Conservation (phyloP, 2,113 vertebrate genomes). For the Calidris pygmaea region DNA sequence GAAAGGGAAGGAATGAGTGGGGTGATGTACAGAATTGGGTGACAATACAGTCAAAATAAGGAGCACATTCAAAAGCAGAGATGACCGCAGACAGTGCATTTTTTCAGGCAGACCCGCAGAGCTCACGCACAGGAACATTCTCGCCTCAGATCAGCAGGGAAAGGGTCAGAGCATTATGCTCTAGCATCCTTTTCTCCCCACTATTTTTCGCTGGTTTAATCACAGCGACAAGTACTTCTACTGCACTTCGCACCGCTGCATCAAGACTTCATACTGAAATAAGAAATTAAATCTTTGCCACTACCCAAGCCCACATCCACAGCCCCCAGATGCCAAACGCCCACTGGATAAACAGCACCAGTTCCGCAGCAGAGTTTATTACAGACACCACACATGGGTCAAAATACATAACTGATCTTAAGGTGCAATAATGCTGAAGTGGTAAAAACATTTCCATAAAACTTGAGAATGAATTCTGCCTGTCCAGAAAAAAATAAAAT, state of each 20-base stretch:
- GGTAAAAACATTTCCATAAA: not conserved
- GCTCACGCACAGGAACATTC: not conserved
- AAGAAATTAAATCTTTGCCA: not conserved
- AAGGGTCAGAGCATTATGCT: fast-evolving
- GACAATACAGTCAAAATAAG: not conserved
- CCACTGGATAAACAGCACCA: not conserved
- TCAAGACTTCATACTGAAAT: not conserved
- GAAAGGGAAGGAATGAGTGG: not conserved
- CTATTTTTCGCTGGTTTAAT: not conserved
- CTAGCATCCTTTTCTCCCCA: not conserved
- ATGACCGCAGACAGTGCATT: too few species aligned
- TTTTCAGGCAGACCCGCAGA: not conserved
- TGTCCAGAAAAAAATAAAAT: not conserved
- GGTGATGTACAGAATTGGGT: not conserved
- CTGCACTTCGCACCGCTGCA: not conserved
- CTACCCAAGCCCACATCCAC: not conserved
- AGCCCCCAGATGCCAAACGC: not conserved
- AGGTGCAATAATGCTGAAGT: fast-evolving
- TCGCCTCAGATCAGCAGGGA: not conserved
- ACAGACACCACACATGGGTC: not conserved
- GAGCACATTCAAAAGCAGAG: not conserved
- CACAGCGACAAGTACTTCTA: not conserved
- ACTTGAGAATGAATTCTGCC: not conserved
- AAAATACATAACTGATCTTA: not conserved
- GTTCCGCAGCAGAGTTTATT: not conserved